Evolutionary conservation across 1,140 invertebrate species (phyloP).

Genomic region (Hirudo medicinalis): DNA sequence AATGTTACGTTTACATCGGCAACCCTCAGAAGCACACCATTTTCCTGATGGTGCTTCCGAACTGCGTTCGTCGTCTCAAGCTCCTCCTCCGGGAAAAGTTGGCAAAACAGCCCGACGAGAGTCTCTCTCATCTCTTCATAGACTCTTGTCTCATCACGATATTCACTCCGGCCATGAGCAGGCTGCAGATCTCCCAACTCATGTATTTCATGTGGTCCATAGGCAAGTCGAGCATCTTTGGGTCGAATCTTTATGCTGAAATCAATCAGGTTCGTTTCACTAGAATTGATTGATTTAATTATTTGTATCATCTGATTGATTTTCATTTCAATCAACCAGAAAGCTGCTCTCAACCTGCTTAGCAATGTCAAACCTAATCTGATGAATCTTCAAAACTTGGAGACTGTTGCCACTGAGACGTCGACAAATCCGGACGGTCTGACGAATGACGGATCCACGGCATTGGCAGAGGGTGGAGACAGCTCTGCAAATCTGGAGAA

Average conservation of each 20-base stretch:
- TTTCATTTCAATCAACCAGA: too few relatives aligned
- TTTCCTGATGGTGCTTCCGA: conserved; percentile 22
- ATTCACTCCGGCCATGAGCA: conserved; percentile 9
- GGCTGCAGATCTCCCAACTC: conserved; percentile 14
- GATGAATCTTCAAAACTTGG: too few relatives aligned
- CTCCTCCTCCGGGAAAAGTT: background rate
- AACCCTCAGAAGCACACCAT: conserved; percentile 21
- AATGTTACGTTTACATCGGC: conserved; percentile 19
- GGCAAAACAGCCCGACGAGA: background rate
- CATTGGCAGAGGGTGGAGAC: too few relatives aligned
- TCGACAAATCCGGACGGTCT: too few relatives aligned
- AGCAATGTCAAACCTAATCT: too few relatives aligned
- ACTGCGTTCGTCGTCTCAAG: conserved; percentile 15
- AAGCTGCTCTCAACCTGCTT: too few relatives aligned
- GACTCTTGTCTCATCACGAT: conserved; percentile 19
- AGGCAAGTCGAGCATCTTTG: conserved; percentile 18
- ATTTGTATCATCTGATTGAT: too few relatives aligned
- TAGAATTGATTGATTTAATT: too few relatives aligned
- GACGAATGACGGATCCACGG: too few relatives aligned
- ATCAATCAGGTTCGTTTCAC: conserved; percentile 2
- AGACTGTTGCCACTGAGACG: too few relatives aligned
- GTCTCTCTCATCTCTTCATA: conserved; percentile 1
- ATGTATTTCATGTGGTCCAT: conserved; percentile 21
- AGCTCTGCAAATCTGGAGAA: too few relatives aligned
- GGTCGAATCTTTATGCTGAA: conserved; percentile 16